Percentiles rank a stretch among this genome's conserved stretches.
These are phyloP conservation scores for Habroteleia sp. DNA, from an alignment of 2,888 invertebrate genomes.

Conservation along the genomic window DNA sequence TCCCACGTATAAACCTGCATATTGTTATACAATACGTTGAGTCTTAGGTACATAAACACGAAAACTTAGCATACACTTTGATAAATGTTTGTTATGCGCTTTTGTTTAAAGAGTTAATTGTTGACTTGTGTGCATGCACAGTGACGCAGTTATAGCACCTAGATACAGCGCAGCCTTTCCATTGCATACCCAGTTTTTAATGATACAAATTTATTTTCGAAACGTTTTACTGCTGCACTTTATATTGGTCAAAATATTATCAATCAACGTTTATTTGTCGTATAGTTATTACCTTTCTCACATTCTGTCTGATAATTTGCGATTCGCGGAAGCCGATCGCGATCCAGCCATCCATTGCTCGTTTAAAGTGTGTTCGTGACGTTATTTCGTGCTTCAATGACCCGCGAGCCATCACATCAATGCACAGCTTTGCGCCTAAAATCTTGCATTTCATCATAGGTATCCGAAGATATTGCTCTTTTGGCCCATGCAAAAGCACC, in stretches of 20 bases:
- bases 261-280: too few relatives aligned
- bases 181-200: conserved; percentile 15
- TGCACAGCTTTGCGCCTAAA: too few relatives aligned
- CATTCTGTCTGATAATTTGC: conserved; percentile 12
- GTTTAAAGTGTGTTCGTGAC: too few relatives aligned
- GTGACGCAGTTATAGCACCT: conserved; percentile 45
- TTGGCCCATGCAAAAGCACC: too few relatives aligned
- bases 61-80: conserved; percentile 71
- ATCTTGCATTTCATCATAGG: too few relatives aligned
- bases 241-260: conserved; percentile 31
- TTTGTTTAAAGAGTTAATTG: conserved; percentile 43
- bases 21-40: conserved; percentile 79
- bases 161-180: conserved; percentile 10
- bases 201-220: conserved; percentile 35
- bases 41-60: conserved; percentile 77
- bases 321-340: too few relatives aligned
- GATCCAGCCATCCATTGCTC: too few relatives aligned
- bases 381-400: too few relatives aligned
- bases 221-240: conserved; percentile 30
- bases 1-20: conserved; percentile 77
- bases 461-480: too few relatives aligned
- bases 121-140: conserved; percentile 65
- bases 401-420: too few relatives aligned
- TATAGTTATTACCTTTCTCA: conserved; percentile 7
- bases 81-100: conserved; percentile 68